A percentile compares a stretch with the other conserved stretches of the same genome.
Conservation (phyloP, 1,140 invertebrate genomes). For the Meloidogyne hapla region DNA sequence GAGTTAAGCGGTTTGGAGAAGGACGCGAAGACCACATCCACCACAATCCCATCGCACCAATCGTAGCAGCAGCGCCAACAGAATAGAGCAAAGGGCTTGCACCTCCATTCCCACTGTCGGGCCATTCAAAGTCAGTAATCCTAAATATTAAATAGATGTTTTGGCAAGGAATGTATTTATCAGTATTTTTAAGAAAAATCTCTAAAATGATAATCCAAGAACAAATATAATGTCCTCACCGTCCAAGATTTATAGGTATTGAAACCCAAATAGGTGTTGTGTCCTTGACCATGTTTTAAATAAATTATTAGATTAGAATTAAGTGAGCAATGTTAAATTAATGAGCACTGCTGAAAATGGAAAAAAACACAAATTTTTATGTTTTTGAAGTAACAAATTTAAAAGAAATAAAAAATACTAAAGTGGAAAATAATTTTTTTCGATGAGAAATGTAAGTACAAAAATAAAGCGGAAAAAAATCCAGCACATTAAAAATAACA, state of each 20-base stretch:
- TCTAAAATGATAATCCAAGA: too few relatives aligned
- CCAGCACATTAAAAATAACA: too few relatives aligned
- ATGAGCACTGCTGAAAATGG: conserved; percentile 5
- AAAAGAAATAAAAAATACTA: neutral
- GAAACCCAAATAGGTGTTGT: conserved; percentile 28
- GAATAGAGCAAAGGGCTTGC: conserved; percentile 32
- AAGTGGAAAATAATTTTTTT: neutral
- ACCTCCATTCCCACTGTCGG: conserved; percentile 23
- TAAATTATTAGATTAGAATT: neutral
- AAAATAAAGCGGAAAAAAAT: too few relatives aligned
- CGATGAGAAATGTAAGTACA: too few relatives aligned
- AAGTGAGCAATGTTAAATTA: conserved; percentile 21
- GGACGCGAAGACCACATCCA: conserved; percentile 41
- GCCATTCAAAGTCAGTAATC: conserved; percentile 46
- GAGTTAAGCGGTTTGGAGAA: conserved; percentile 32
- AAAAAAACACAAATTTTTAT: neutral
- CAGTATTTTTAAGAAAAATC: too few relatives aligned
- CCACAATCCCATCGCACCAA: conserved; percentile 49
- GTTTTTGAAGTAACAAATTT: neutral
- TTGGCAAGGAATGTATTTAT: too few relatives aligned
- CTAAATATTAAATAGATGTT: conserved; percentile 34
- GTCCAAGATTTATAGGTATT: conserved; percentile 30
- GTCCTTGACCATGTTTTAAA: conserved; percentile 24
- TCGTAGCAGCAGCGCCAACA: conserved; percentile 42
- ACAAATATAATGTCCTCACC: neutral